These are phyloP conservation scores for Lordiphosa andalusiaca DNA, from an alignment of 2,888 invertebrate species.

Conservation along the genomic window DNA sequence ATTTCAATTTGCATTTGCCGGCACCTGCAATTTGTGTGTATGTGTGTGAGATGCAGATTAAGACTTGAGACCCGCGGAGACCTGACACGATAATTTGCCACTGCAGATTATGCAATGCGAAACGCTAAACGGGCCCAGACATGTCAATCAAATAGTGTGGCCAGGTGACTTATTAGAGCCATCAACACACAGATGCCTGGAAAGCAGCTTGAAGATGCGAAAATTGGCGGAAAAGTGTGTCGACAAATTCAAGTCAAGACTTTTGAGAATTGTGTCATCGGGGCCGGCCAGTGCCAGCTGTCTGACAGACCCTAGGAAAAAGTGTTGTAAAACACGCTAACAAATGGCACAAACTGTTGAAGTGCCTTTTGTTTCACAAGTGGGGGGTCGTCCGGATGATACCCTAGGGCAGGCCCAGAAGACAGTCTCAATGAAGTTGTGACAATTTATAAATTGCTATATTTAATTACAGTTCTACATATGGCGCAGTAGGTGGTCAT, in stretches of 20 bases:
- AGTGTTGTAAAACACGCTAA: slow-evolving; percentile 21
- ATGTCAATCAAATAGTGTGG: slow-evolving; percentile 14
- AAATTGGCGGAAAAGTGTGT: slow-evolving; percentile 32
- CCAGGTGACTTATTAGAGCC: slow-evolving; percentile 1
- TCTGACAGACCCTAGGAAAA: slow-evolving; percentile 20
- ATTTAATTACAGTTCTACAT: too few relatives aligned
- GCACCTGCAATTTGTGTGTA: slow-evolving; percentile 62
- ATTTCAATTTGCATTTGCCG: slow-evolving; percentile 69
- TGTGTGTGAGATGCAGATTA: too few relatives aligned
- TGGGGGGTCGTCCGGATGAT: neutral
- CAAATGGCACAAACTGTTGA: slow-evolving; percentile 13
- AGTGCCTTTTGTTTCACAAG: neutral
- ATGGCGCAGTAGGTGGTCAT: too few relatives aligned
- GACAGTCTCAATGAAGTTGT: too few relatives aligned
- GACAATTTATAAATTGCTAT: too few relatives aligned
- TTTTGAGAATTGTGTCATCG: slow-evolving; percentile 32
- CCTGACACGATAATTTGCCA: slow-evolving; percentile 26
- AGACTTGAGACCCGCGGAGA: slow-evolving; percentile 38
- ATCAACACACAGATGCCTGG: slow-evolving; percentile 3
- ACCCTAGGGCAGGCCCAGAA: neutral
- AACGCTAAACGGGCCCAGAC: slow-evolving; percentile 30
- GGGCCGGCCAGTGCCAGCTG: slow-evolving; percentile 19
- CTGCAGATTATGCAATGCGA: slow-evolving; percentile 29
- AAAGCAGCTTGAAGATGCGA: slow-evolving; percentile 38
- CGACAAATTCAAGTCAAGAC: slow-evolving; percentile 26